Percentiles rank a stretch among this genome's conserved stretches.
These are phyloP conservation scores for Dufourea novaeangliae DNA, from an alignment of 1,140 invertebrate genomes.

Conservation along the genomic window DNA sequence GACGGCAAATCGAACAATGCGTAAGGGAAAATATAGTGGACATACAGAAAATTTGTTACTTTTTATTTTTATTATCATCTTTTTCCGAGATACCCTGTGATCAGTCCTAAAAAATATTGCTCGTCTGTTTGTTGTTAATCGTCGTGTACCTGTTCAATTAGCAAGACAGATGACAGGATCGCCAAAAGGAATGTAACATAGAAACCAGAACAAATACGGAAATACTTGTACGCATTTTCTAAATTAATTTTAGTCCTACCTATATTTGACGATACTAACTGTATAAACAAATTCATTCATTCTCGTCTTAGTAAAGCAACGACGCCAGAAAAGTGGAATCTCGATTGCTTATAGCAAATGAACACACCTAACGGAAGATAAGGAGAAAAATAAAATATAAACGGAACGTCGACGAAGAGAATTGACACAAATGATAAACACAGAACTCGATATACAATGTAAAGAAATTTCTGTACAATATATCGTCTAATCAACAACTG, in stretches of 20 bases:
- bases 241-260: background rate
- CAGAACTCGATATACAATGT: conserved; percentile 1
- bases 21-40: too few relatives aligned
- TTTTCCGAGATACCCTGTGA: background rate
- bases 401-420: conserved; percentile 30
- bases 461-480: conserved; percentile 15
- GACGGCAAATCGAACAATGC: too few relatives aligned
- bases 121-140: background rate
- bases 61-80: background rate
- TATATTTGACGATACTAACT: background rate
- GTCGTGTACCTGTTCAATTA: background rate
- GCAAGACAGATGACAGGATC: background rate
- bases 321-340: background rate
- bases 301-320: background rate
- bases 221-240: background rate
- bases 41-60: background rate
- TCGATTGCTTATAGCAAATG: conserved; percentile 5
- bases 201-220: background rate
- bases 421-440: background rate
- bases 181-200: background rate
- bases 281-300: background rate
- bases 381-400: conserved; percentile 13
- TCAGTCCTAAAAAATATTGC: too few relatives aligned
- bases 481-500: conserved; percentile 1
- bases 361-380: conserved; percentile 23